These are phyloP conservation scores for Scleropages formosus DNA, from an alignment of 2,797 vertebrate genomes.

Conservation along the genomic window DNA sequence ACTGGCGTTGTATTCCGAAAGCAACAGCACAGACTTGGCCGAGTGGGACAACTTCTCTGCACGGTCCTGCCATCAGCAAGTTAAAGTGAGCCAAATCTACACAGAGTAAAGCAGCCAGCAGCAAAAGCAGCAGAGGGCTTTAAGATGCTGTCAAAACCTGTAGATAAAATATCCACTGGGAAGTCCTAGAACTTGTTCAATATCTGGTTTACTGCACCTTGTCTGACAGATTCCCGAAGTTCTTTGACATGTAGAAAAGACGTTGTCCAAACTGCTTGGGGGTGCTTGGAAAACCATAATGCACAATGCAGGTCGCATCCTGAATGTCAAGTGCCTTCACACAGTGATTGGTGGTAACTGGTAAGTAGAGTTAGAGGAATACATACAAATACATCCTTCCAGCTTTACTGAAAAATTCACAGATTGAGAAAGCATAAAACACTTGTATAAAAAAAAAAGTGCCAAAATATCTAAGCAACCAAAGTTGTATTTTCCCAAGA, in stretches of 20 bases:
- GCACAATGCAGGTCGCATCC: conserved; percentile 83
- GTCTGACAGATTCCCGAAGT: conserved; percentile 68
- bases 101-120: conserved; percentile 9
- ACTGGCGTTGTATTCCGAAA: conserved; percentile 63
- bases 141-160: neutral
- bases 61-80: conserved; percentile 5
- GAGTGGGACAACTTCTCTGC: neutral
- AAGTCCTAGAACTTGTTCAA: neutral
- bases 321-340: conserved; percentile 70
- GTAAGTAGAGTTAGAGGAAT: neutral
- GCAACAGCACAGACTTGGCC: conserved; percentile 61
- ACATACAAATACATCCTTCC: conserved; percentile 28
- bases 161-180: neutral
- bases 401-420: neutral
- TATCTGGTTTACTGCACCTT: conserved; percentile 58
- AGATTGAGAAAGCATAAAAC: neutral
- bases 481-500: neutral
- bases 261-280: conserved; percentile 73
- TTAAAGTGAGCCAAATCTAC: neutral
- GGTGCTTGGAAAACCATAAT: conserved; percentile 81
- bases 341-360: conserved; percentile 82
- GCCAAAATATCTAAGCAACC: neutral
- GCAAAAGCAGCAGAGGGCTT: neutral
- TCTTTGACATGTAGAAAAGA: conserved; percentile 74
- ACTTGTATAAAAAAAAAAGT: neutral